phyloP scores from a whole-genome alignment of 2,888 invertebrate genomes.

The Paralinhomoeus sp. region DNA sequence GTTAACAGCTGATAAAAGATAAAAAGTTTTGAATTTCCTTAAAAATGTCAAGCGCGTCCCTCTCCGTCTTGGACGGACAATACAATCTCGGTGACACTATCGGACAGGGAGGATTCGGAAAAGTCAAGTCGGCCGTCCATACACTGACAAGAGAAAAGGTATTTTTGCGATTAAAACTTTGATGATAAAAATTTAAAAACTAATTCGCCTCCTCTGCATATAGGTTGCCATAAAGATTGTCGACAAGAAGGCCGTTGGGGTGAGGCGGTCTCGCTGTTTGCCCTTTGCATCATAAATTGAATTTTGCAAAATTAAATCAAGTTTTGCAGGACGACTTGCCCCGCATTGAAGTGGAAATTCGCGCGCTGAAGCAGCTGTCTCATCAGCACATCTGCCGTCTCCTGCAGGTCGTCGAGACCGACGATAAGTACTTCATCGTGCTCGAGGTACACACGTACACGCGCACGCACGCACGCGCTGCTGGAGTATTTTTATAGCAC shows the following conservation, averaged over 20 bases:
- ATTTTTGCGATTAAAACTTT: no score
- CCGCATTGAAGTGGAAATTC: constrained; percentile 17
- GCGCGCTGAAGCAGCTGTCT: constrained; percentile 38
- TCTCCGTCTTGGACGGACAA: neutral
- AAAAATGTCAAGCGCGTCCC: no score
- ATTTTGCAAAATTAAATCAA: neutral
- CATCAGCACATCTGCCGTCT: constrained; percentile 54
- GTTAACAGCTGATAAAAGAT: no score
- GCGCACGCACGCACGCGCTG: neutral
- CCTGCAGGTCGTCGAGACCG: constrained; percentile 53
- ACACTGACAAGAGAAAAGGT: neutral
- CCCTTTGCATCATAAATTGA: neutral
- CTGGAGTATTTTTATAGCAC: constrained; percentile 31
- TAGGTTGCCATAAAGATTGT: constrained; percentile 50
- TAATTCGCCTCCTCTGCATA: no score
- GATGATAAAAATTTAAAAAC: no score
- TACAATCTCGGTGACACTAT: neutral
- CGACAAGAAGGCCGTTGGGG: constrained; percentile 45
- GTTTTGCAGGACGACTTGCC: constrained; percentile 1
- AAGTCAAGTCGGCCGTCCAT: neutral
- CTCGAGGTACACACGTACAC: constrained; percentile 40
- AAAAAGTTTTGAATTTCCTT: no score
- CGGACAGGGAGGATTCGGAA: constrained; percentile 1
- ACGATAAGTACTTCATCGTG: constrained; percentile 48
- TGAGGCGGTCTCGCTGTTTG: constrained; percentile 16